Base-by-base conservation (phyloP, 2,797 vertebrate species). In the Sebastes steindachneri region DNA sequence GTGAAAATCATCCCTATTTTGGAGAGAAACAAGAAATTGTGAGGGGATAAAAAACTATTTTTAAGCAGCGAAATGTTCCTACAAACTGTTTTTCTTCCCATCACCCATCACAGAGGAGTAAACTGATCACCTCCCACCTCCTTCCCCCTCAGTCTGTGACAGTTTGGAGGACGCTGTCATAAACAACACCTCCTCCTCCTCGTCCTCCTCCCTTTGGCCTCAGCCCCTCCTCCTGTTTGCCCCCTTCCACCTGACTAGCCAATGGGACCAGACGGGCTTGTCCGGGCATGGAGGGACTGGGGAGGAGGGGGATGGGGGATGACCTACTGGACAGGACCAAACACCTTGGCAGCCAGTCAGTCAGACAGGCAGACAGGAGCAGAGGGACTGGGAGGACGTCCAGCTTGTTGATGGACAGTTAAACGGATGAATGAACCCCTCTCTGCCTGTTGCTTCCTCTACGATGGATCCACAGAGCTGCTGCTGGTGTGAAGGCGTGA, bases 181-280 rank as follows among this genome's bases (percentile, higher is more conserved):
- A 28, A 57, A 51, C 48, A 65, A 68, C 73, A 60, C 60, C 23
- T 54, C 62, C 69, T 66, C 80, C 77, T 73, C 79, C 72, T 41
- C 37, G 12, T 41, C 37, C 37, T 78, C 68, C 74, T 70, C 48
- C 54, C 68, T 17, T 48, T 75, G 9, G 68, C 80, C 73, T 62
- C 67, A 70, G 79, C 62, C 80, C 86, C 90, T 88, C 90, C 90
- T 72, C 64, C 54, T 37, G 29, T 90, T 85, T 86, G 67, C 84
- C 83, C 81, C 73, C 55, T 90, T 93, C 87, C 88, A 89, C 87
- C 92, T 88, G 90, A 92, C 83, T 79, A 76, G 84, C 92, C 93
- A 94, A 93, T 92, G 77, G 82, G 79, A 91, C 83, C 90, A 88
- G 88, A 81, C 82, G 9, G 68, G 73, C 80, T 88, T 57, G 83